Base-by-base conservation (phyloP, 2,797 vertebrate species). In the Lacerta agilis region DNA sequence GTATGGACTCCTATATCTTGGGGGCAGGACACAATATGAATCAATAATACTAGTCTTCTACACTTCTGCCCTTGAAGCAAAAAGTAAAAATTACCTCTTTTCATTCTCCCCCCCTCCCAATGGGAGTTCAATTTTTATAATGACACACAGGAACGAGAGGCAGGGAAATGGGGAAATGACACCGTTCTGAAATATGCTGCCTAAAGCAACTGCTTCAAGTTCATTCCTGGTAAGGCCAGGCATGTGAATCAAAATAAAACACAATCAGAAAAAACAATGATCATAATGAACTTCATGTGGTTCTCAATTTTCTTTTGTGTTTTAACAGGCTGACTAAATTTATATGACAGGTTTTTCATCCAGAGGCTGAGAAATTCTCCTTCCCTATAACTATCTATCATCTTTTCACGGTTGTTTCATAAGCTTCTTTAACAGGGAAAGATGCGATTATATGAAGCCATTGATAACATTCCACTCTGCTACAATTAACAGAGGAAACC, bases 391-490 rank as follows among this genome's bases (percentile, higher is more conserved):
- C 61, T 80, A 82, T 81, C 87, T 90, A 84, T 73, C 89, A 87
- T 92, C 81, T 88, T 84, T 85, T 36, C 58, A 90, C 90, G 77
- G 87, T 75, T 88, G 78, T 89, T 93, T 94, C 86, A 88, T 86
- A 86, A 76, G 83, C 88, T 79, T 66, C 88, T 91, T 93, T 92
- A 80, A 5, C 83, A 88, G 82, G 69, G 80, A 91, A 67, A 71
- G 78, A 86, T 85, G 71, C 79, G 41, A 89, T 94, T 88, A 77
- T 88, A 83, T 79, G 33, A 83, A 83, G 75, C 27, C 64, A 88
- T 79, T 83, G 75, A 88, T 94, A 94, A 94, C 88, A 18, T 0
- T 2, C 92, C 89, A 43, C 27, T 73, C 90, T 90, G 90, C 82
- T 92, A 89, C 76, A 87, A 89, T 87, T 87, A 92, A 91, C 0